Evolutionary conservation across 2,888 invertebrate genomes (phyloP), one percentile per base, ranked within the genome.

Genomic region (Torymus tubicola): DNA sequence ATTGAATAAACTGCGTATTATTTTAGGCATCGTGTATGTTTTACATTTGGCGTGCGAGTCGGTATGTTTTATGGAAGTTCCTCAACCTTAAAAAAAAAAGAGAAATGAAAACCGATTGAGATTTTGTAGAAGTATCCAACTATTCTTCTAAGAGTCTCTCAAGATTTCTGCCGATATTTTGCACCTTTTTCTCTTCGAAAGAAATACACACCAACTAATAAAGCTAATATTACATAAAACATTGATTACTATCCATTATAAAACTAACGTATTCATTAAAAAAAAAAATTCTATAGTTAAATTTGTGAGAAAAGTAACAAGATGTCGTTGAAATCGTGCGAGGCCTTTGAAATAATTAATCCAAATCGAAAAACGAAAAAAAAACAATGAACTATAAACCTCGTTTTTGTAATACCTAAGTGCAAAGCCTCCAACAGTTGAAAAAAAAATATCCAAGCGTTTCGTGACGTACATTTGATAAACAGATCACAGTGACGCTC

Each of bases 51-150:
- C 83, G 86, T 87, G 85, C 85, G 77, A 77, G 68, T 76, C 53
- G 88, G 85, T 87, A 87, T 89, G 87, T 87, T 87, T 88, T 87
- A 87, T 87, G 90, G 87, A 90, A 88, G 89, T 90, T 89, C 88
- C 89, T 89, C 86, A 88, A 89, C 88, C 87, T 88, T 87, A 86
- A 87, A 77, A 86, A n/a, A n/a, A n/a, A n/a, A n/a, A n/a, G 24
- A 68, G 55, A 65, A 60, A 61, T 16, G 50, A 77, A 57, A 81
- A 87, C 84, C 86, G 85, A 87, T 84, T 87, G 87, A 85, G 84
- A 87, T 89, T 89, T 89, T 88, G 86, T 89, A 89, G 88, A 87
- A 84, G 86, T 86, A 85, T 85, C 86, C 85, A 84, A 70, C 52
- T 69, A 60, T 18, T 85, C 84, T 81, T 72, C 79, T 85, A 84